phyloP scores from a whole-genome alignment of 92 coral and sea anemone genomes.

The Bergia puertoricense region DNA sequence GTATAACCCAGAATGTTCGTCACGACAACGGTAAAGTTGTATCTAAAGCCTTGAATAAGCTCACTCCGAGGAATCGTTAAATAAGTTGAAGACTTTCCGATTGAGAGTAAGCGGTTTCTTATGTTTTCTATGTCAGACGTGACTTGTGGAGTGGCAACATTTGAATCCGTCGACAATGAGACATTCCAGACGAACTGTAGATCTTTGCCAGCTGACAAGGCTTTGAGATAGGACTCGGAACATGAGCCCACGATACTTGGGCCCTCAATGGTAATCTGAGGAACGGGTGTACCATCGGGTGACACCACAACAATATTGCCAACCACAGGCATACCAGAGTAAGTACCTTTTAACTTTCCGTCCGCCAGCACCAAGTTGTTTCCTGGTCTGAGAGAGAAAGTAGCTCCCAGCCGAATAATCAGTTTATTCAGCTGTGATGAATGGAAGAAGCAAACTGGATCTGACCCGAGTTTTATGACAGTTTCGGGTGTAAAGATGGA shows the following conservation, averaged over 20 bases:
- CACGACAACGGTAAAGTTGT: conserved; percentile 21
- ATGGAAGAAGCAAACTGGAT: conserved; percentile 22
- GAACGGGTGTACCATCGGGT: not conserved
- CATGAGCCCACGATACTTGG: conserved; percentile 31
- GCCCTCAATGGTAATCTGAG: conserved; percentile 8
- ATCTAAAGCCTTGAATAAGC: not conserved
- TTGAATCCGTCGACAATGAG: conserved; percentile 1
- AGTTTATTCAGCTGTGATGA: not conserved
- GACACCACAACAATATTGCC: not conserved
- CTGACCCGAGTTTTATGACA: not conserved
- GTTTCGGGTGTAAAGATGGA: conserved; percentile 4
- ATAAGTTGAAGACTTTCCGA: not conserved
- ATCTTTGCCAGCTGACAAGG: not conserved
- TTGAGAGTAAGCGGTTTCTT: not conserved
- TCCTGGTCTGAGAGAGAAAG: not conserved
- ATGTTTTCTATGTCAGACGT: conserved; percentile 15
- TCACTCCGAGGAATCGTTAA: not conserved
- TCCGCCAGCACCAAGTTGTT: not conserved
- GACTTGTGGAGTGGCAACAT: not conserved
- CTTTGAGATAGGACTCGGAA: conserved; percentile 5
- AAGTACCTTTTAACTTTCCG: not conserved
- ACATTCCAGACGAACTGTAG: conserved; percentile 10
- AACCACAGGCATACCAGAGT: conserved; percentile 16
- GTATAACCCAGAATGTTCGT: conserved; percentile 1
- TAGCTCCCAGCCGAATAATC: not conserved